These are phyloP conservation scores for Paragorgia papillata DNA, from an alignment of 92 coral and sea anemone genomes.

Conservation along the genomic window DNA sequence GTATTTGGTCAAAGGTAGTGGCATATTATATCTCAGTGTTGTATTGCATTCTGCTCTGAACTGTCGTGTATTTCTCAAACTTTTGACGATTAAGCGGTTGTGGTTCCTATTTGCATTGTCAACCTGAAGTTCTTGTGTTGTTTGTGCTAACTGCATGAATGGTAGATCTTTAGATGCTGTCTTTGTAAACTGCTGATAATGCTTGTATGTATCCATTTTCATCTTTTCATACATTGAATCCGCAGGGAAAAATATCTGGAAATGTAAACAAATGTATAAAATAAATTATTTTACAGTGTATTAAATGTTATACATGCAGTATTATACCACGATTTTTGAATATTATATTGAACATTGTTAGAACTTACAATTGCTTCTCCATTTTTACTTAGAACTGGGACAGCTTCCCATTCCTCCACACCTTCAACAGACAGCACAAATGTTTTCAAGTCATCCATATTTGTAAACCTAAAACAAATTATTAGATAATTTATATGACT, in stretches of 20 bases:
- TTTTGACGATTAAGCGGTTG: neutral
- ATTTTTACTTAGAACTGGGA: neutral
- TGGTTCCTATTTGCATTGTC: neutral
- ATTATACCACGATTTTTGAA: too few relatives aligned
- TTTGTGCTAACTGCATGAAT: neutral
- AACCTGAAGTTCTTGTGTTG: neutral
- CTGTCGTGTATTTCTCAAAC: neutral
- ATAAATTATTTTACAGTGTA: too few relatives aligned
- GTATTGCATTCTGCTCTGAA: neutral
- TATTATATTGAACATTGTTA: too few relatives aligned
- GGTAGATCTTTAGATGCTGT: conserved; percentile 11
- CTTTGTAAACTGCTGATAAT: neutral
- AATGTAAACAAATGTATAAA: neutral
- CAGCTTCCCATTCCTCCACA: conserved; percentile 4
- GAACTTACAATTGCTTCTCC: conserved; percentile 2
- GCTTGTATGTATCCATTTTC: conserved; percentile 14
- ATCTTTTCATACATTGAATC: conserved; percentile 26
- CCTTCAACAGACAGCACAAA: conserved; percentile 29
- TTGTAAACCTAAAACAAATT: conserved; percentile 15
- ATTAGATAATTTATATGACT: neutral
- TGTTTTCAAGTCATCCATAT: conserved; percentile 17
- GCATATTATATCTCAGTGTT: conserved; percentile 22
- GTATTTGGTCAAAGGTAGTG: neutral
- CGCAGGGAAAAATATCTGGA: conserved; percentile 18
- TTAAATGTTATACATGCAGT: too few relatives aligned